Evolutionary conservation across 2,888 invertebrate species (phyloP), one percentile per base, ranked within the genome.

Genomic region (Latrodectus elegans): DNA sequence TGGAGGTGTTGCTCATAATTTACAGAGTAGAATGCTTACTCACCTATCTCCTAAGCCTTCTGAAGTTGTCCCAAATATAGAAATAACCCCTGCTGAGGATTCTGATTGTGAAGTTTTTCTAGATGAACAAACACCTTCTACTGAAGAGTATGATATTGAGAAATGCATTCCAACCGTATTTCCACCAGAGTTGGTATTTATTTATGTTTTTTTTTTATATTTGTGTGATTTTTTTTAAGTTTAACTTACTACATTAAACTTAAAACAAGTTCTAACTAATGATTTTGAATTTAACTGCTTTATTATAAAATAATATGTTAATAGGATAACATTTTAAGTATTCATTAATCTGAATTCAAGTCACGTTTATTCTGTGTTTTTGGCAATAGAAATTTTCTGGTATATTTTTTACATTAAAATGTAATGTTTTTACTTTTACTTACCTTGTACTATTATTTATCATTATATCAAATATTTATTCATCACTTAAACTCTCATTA

Each of bases 1-100:
- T 78, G 84, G 84, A 65, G 84, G 84, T 12, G 53, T 84, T 17
- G 76, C 84, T n/a, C 71, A 77, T 8, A 60, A 77, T 53, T 52
- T 84, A 15, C 81, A 81, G 38, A 60, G 53, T 15, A 81, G 65
- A 73, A 81, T 81, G 74, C 73, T 81, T 26, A 74, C 81, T 78
- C 78, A 67, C 6, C 65, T 65, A 52, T 78, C 78, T 1, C 67
- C 84, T 38, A 65, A 60, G n/a, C 22, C 65, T 10, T 84, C 84
- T 49, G 72, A 65, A 10, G 73, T 55, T 14, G 52, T 38, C 17
- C 64, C 84, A 14, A 51, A 12, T 38, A 15, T 22, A 38, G 78
- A 84, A 55, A 38, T 49, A 9, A 15, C 64, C 26, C 51, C 22
- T 10, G 53, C 17, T 51, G 84, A 84, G 53, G 78, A 78, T 15